Evolutionary conservation across 1,140 invertebrate species (phyloP), one percentile per base, ranked within the genome.

Genomic region (Eumeta japonica): DNA sequence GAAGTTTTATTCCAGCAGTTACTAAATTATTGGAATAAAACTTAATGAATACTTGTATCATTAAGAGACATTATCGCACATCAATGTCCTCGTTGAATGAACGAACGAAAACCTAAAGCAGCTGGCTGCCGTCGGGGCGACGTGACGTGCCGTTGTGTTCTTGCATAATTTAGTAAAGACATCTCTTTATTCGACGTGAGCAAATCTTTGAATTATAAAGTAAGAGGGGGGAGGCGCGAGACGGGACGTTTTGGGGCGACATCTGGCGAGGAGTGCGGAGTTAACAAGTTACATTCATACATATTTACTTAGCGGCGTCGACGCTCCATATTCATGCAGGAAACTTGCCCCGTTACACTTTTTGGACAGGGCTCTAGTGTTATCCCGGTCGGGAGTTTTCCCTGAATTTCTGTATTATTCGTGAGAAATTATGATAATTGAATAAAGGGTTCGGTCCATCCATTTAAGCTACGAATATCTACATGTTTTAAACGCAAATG

Each of bases 141-240:
- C 31, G 19, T 35, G 35, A 18, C 40, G 19, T 39, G 50, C n/a
- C n/a, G n/a, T n/a, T 45, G 55, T 61, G 39, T 34, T 41, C 42
- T 41, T 63, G 61, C 60, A 66, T 66, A 52, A 60, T 67, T 67
- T 48, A 63, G 42, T 41, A 40, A 46, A 48, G 50, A 53, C 47
- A 49, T 49, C 37, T 28, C 50, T 58, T 61, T 63, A 61, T 61
- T 48, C 52, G 48, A 44, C 45, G 51, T 47, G 44, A 59, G 55
- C 50, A 59, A 61, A 62, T 65, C 55, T 55, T 57, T 68, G 62
- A 62, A 68, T 68, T 65, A 65, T 64, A 58, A 61, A 62, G 50
- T 46, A 54, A 37, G 38, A 38, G 48, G 55, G 44, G 30, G 46
- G 34, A 38, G 51, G 50, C 50, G 30, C 46, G 34, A 38, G 52